A percentile compares a stretch with the other conserved stretches of the same genome.
These are phyloP conservation scores for Neodiprion fabricii DNA, from an alignment of 1,140 invertebrate genomes.

Conservation along the genomic window DNA sequence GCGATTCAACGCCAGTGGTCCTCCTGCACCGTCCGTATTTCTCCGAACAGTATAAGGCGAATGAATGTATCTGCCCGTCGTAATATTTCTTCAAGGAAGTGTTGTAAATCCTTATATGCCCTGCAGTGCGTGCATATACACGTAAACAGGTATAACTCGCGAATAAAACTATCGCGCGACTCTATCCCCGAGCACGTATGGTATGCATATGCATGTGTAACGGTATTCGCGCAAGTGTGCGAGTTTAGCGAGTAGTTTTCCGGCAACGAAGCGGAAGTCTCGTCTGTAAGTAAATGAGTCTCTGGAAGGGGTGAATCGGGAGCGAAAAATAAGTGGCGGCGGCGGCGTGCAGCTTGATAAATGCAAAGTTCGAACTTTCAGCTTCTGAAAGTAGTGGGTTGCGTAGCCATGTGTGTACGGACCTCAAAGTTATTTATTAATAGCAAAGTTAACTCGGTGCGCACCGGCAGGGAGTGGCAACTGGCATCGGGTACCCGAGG, in stretches of 20 bases:
- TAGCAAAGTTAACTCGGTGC: conserved; percentile 24
- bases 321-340: background rate
- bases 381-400: no score
- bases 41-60: background rate
- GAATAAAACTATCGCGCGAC: no score
- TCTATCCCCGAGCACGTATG: no score
- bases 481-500: conserved; percentile 21
- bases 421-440: conserved; percentile 22
- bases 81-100: no score
- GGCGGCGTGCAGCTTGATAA: background rate
- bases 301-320: background rate
- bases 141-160: no score
- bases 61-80: background rate
- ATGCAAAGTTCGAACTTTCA: conserved; percentile 10
- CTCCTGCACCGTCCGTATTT: background rate
- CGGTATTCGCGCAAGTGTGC: background rate
- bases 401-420: conserved; percentile 14
- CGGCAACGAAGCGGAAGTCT: background rate
- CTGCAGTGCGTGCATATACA: no score
- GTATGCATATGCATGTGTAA: no score
- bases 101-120: no score
- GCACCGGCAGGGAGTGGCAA: conserved; percentile 29
- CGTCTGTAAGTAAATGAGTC: background rate
- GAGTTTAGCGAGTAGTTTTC: background rate
- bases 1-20: background rate